Conservation (phyloP, 2,113 vertebrate genomes). For the Dendrocopos noguchii region DNA sequence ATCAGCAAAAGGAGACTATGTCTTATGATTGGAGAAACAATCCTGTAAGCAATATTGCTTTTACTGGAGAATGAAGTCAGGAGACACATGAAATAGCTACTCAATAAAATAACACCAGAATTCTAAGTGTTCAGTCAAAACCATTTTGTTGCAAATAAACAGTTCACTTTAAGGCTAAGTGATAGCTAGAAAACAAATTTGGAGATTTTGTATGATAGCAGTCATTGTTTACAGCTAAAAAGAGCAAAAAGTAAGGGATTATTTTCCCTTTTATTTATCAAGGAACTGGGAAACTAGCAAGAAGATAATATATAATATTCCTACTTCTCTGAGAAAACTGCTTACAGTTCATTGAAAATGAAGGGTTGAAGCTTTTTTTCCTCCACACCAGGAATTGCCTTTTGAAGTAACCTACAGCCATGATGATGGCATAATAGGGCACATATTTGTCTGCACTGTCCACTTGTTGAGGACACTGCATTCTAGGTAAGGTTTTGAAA, state of each 20-base stretch:
- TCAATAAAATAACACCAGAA: background rate
- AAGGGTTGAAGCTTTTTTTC: too few species aligned
- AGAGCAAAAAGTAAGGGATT: background rate
- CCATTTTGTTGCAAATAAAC: background rate
- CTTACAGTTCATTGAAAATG: background rate
- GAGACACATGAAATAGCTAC: background rate
- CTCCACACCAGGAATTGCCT: background rate
- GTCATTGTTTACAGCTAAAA: background rate
- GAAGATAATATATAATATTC: background rate
- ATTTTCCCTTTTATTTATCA: background rate
- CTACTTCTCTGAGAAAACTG: background rate
- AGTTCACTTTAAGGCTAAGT: background rate
- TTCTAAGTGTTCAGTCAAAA: background rate
- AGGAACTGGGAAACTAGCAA: background rate
- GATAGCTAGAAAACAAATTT: background rate
- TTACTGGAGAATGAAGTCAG: background rate
- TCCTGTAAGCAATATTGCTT: background rate
- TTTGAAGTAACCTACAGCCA: background rate
- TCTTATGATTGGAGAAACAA: background rate
- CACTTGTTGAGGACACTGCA: background rate
- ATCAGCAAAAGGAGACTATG: background rate
- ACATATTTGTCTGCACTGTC: background rate
- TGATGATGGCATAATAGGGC: background rate
- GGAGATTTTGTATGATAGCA: background rate
- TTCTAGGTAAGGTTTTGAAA: background rate